Conservation (phyloP, 1,140 invertebrate genomes). For the Nebria ingens region DNA sequence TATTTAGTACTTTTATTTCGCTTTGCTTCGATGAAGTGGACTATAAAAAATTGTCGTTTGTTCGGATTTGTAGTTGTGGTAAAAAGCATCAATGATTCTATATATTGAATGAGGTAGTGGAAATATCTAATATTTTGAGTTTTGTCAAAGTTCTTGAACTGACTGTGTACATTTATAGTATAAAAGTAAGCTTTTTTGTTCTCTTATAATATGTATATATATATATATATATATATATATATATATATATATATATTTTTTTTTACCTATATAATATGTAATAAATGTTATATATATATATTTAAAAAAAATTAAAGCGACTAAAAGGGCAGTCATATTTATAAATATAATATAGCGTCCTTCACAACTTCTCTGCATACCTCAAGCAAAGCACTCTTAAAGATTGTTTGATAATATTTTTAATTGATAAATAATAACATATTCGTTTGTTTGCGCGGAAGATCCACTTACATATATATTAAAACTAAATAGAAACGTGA, state of each 20-base stretch:
- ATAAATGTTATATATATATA: neutral
- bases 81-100: neutral
- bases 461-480: too few species aligned
- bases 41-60: neutral
- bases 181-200: neutral
- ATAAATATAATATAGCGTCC: neutral
- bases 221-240: neutral
- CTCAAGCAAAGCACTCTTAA: neutral
- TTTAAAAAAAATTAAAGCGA: neutral
- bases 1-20: neutral
- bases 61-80: neutral
- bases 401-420: too few species aligned
- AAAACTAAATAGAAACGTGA: too few species aligned
- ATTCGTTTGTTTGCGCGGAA: too few species aligned
- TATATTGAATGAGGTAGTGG: neutral
- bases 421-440: too few species aligned
- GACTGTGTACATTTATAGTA: neutral
- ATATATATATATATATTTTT: neutral
- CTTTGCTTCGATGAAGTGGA: neutral
- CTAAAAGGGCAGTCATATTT: constrained; percentile 1
- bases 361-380: neutral
- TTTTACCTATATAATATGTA: neutral
- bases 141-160: neutral
- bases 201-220: neutral
- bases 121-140: constrained; percentile 7